phyloP scores from a whole-genome alignment of 1,140 invertebrate genomes.

The Drosophila tristis region DNA sequence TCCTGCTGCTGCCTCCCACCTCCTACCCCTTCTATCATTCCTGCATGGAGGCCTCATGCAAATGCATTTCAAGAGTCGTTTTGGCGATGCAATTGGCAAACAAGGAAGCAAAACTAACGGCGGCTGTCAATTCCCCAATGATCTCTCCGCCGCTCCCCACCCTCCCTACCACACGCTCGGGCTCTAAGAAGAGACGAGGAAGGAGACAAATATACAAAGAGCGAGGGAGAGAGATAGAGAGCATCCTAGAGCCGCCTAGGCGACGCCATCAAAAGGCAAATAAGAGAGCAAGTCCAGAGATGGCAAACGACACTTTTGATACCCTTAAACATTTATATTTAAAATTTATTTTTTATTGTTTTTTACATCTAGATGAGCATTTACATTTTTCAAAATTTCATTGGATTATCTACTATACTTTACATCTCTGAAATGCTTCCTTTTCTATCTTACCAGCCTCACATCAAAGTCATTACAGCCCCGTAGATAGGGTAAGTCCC shows the following conservation, averaged over 20 bases:
- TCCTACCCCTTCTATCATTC: not conserved
- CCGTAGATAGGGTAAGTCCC: conserved; percentile 9
- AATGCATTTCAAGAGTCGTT: conserved; percentile 56
- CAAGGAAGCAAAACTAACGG: conserved; percentile 63
- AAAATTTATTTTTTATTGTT: no score
- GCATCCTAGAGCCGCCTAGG: conserved; percentile 30
- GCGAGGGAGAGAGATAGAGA: conserved; percentile 30
- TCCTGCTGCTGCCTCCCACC: not conserved
- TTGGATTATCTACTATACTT: no score
- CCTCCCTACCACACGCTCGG: not conserved
- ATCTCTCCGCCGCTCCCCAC: conserved; percentile 9
- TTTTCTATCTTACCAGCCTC: no score
- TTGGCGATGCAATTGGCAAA: conserved; percentile 70
- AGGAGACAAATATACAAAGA: not conserved
- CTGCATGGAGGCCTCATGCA: conserved; percentile 37
- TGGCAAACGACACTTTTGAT: not conserved
- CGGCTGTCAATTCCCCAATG: conserved; percentile 69
- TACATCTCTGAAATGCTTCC: no score
- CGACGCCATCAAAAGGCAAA: conserved; percentile 34
- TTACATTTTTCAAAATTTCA: no score
- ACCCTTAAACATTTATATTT: not conserved
- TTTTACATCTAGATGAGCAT: no score
- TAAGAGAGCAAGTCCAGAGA: not conserved
- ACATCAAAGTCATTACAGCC: not conserved
- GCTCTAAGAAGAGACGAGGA: conserved; percentile 14